Evolutionary conservation across 2,888 invertebrate species (phyloP), one percentile per base, ranked within the genome.

Genomic region (Pseudanteris insignis): DNA sequence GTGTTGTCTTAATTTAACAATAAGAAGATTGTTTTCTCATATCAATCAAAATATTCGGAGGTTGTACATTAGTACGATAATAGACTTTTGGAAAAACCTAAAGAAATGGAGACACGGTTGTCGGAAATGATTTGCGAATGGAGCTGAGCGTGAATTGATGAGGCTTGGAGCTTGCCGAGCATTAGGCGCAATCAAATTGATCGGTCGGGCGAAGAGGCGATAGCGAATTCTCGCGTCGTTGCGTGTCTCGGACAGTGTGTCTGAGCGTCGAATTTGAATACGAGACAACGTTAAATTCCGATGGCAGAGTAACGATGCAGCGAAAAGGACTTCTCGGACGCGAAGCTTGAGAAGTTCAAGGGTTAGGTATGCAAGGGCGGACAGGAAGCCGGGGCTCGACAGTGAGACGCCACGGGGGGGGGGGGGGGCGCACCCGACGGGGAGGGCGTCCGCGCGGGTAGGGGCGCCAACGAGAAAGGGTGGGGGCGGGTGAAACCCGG

Each of bases 231-330:
- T 46, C 33, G 33, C 43, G 40, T 38, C 29, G 26, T 54, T 32
- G 6, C 14, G 38, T 24, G 15, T 50, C 60, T 57, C 41, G 66
- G 46, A 30, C 65, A n/a, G n/a, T 65, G 63, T 64, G 66, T 66
- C 65, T 54, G 63, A 68, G 68, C 67, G 65, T 54, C 58, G 55
- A 69, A 70, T 69, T 69, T 67, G 68, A 73, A 72, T 70, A 66
- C 53, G 62, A 61, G 48, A 54, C 61, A 34, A 60, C 38, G 54
- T 53, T 38, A 69, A 69, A 70, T 70, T 71, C 68, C 67, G 65
- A 64, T 63, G 59, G 32, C 43, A 50, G 38, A 53, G 48, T 46
- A 46, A 40, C 53, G 54, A 60, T 46, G 48, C 50, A 48, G 44
- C 36, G 24, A 46, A 48, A 38, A 57, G 58, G 47, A 59, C 25